Evolutionary conservation across 2,888 invertebrate genomes (phyloP).

Genomic region (Meiosimyza decipiens): DNA sequence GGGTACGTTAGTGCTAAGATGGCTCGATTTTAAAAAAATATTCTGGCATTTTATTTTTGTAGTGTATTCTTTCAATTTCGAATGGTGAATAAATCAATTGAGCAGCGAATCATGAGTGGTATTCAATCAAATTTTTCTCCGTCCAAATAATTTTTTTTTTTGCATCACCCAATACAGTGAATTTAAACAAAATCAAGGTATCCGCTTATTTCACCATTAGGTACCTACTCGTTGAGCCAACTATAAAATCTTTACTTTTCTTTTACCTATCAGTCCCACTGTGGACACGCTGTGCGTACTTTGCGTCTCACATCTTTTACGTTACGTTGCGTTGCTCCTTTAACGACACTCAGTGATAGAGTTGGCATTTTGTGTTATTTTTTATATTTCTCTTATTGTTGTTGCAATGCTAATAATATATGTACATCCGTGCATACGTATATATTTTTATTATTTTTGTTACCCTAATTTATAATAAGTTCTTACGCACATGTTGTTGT

Average conservation of each 20-base stretch:
- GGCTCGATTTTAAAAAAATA: too few relatives aligned
- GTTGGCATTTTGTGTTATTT: background rate
- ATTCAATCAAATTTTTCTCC: too few relatives aligned
- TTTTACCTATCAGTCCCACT: background rate
- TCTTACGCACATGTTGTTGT: constrained; percentile 29
- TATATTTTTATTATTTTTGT: constrained; percentile 31
- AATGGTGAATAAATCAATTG: too few relatives aligned
- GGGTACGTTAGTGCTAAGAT: too few relatives aligned
- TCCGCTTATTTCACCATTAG: background rate
- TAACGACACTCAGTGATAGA: constrained; percentile 27
- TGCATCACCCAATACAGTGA: background rate
- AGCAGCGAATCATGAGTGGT: too few relatives aligned
- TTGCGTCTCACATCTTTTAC: background rate
- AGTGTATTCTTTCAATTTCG: too few relatives aligned
- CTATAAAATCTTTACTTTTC: background rate
- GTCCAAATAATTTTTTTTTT: too few relatives aligned
- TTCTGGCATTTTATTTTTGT: too few relatives aligned
- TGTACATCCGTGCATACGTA: background rate
- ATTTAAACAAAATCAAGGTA: background rate
- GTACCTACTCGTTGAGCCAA: background rate
- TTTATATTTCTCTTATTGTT: background rate
- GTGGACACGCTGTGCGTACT: background rate
- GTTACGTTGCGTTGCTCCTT: constrained; percentile 22
- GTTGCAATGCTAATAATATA: background rate
- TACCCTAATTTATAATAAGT: constrained; percentile 38